Conservation (phyloP, 2,888 invertebrate genomes). For the Nymphalis polychloros region DNA sequence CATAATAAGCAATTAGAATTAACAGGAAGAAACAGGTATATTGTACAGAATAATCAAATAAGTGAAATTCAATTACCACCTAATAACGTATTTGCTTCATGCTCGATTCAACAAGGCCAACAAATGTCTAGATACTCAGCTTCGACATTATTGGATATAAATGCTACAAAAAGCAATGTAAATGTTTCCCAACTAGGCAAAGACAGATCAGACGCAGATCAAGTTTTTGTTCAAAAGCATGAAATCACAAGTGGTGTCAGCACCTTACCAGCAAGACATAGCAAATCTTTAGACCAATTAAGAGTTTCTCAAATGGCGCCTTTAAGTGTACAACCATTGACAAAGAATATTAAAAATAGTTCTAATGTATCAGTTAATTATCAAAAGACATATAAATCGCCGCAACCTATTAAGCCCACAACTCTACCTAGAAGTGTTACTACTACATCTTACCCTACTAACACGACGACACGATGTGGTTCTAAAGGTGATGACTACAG, state of each 20-base stretch:
- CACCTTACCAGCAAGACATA: conserved; percentile 87
- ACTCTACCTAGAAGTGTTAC: conserved; percentile 77
- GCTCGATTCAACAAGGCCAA: conserved; percentile 73
- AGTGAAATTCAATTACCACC: conserved; percentile 77
- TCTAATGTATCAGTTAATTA: conserved; percentile 74
- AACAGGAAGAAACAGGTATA: conserved; percentile 76
- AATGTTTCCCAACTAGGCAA: conserved; percentile 58
- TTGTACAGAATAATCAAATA: conserved; percentile 79
- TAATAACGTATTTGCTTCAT: conserved; percentile 69
- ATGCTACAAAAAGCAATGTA: conserved; percentile 56
- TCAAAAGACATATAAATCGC: conserved; percentile 70
- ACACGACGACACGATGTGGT: conserved; percentile 67
- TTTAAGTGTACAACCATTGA: conserved; percentile 58
- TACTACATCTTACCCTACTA: conserved; percentile 72
- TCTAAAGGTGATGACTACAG: conserved; percentile 80
- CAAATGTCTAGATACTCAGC: conserved; percentile 82
- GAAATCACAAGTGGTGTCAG: conserved; percentile 75
- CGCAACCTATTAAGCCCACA: conserved; percentile 72
- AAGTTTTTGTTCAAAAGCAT: conserved; percentile 65
- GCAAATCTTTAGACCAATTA: conserved; percentile 91
- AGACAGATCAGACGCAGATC: conserved; percentile 59
- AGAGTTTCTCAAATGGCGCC: conserved; percentile 79
- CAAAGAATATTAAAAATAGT: conserved; percentile 64
- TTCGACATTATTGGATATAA: conserved; percentile 80
- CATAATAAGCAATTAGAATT: conserved; percentile 74